phyloP scores from a whole-genome alignment of 1,140 invertebrate genomes.

The Diorhabda sublineata region DNA sequence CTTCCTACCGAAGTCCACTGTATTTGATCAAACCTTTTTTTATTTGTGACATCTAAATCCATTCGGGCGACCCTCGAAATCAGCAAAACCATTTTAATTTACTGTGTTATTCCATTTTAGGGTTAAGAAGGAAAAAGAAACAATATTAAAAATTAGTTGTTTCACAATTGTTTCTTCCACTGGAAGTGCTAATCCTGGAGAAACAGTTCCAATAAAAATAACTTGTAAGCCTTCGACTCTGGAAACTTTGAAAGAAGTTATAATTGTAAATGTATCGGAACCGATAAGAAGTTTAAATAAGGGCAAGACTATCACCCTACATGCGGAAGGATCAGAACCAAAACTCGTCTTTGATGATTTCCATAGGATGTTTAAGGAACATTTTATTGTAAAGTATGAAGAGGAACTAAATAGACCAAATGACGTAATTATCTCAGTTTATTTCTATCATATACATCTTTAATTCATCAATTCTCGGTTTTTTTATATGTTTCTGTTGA shows the following conservation, averaged over 20 bases:
- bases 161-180: conserved; percentile 35
- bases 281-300: conserved; percentile 23
- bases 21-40: too few species aligned
- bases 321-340: conserved; percentile 29
- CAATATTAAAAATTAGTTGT: conserved; percentile 25
- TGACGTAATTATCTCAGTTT: background rate
- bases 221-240: conserved; percentile 26
- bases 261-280: conserved; percentile 34
- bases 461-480: too few species aligned
- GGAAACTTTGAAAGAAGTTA: conserved; percentile 28
- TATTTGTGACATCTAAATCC: too few species aligned
- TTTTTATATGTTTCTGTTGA: too few species aligned
- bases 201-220: conserved; percentile 28
- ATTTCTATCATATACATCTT: too few species aligned
- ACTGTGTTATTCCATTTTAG: too few species aligned
- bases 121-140: conserved; percentile 16
- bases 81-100: too few species aligned
- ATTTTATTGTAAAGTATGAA: conserved; percentile 29
- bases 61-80: too few species aligned
- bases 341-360: conserved; percentile 34
- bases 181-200: conserved; percentile 30
- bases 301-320: conserved; percentile 29
- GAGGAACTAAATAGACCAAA: background rate
- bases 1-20: too few species aligned
- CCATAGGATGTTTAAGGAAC: conserved; percentile 35